Conservation (phyloP, 2,797 vertebrate genomes). For the Carapus acus region DNA sequence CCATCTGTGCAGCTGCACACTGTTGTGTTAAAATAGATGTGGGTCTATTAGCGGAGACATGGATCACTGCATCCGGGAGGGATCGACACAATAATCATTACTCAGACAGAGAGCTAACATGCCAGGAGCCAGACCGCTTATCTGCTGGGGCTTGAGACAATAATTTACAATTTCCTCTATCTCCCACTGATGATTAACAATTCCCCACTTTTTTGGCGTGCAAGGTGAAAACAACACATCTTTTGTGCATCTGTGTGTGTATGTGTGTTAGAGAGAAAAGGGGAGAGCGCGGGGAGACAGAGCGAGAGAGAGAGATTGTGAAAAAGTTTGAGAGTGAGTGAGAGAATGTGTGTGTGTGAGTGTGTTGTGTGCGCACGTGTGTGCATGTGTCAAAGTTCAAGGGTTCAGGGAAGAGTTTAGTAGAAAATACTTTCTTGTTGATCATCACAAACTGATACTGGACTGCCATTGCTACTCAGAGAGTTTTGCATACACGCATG, state of each 20-base stretch:
- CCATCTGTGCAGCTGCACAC: conserved; percentile 14
- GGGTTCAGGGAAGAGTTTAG: no score
- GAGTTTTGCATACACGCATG: no score
- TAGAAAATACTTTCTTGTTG: no score
- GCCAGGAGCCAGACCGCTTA: conserved; percentile 9
- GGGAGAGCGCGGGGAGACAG: neutral
- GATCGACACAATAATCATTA: conserved; percentile 17
- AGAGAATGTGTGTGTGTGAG: no score
- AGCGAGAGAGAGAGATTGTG: no score
- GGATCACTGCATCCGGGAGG: conserved; percentile 17
- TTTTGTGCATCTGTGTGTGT: neutral
- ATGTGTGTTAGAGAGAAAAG: no score
- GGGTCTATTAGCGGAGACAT: conserved; percentile 26
- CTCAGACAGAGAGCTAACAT: conserved; percentile 10
- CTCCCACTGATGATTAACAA: conserved; percentile 48
- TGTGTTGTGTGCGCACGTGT: no score
- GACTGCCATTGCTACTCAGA: no score
- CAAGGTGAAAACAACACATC: conserved; percentile 19
- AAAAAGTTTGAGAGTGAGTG: no score
- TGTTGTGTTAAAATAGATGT: conserved; percentile 26
- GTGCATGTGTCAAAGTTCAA: no score
- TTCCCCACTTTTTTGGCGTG: conserved; percentile 37
- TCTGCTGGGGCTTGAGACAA: conserved; percentile 31
- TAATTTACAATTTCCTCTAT: conserved; percentile 45
- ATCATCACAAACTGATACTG: no score